These are phyloP conservation scores for Megaceryle torquata DNA, from an alignment of 2,113 vertebrate species.

Conservation along the genomic window DNA sequence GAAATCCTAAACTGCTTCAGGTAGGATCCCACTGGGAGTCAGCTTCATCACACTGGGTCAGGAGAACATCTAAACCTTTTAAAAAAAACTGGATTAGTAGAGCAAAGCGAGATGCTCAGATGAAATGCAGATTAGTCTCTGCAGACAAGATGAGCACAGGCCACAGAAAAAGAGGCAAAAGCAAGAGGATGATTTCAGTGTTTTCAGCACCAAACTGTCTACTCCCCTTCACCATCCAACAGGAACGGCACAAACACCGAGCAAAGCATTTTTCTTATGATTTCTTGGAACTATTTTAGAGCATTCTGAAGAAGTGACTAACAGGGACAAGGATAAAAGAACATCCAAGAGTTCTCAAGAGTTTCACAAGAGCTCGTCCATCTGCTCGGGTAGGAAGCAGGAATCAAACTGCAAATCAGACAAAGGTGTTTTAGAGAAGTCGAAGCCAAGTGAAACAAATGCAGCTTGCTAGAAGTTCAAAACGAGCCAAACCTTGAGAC, in stretches of 20 bases:
- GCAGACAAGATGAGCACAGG: neutral
- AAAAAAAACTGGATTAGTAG: neutral
- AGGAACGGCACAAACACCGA: neutral
- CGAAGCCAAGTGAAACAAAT: neutral
- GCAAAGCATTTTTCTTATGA: neutral
- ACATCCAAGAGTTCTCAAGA: neutral
- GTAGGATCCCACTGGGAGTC: accelerated
- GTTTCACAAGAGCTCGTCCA: neutral
- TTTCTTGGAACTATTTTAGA: neutral
- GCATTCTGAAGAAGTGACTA: neutral
- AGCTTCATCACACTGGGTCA: neutral
- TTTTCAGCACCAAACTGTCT: neutral
- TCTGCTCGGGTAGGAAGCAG: neutral
- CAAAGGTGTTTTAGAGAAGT: neutral
- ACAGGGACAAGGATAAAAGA: neutral
- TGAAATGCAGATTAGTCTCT: neutral
- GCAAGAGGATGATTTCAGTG: neutral
- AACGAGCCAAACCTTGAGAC: neutral
- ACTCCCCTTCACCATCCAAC: neutral
- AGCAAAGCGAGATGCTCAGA: neutral
- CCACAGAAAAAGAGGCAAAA: neutral
- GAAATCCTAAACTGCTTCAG: neutral
- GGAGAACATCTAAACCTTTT: neutral
- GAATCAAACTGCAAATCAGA: neutral
- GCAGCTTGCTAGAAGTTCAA: neutral